Percentiles rank a stretch among this genome's conserved stretches.
These are phyloP conservation scores for Drosophila hydei DNA, from an alignment of 1,140 invertebrate genomes.

Conservation along the genomic window DNA sequence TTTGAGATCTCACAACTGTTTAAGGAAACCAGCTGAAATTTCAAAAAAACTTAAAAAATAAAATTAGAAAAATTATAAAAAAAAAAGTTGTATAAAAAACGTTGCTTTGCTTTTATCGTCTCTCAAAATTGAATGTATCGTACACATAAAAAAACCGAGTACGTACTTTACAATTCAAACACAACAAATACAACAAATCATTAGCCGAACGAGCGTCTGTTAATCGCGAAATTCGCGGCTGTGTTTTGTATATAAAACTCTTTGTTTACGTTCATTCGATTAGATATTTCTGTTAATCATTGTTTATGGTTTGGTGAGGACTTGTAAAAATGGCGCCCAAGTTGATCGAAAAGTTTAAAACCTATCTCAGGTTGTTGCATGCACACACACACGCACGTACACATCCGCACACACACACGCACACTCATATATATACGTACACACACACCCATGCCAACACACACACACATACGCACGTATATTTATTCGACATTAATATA, in stretches of 20 bases:
- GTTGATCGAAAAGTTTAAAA: constrained; percentile 46
- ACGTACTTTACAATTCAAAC: constrained; percentile 44
- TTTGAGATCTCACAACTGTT: not conserved
- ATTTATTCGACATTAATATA: not conserved
- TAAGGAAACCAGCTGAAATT: not conserved
- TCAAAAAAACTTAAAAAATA: not conserved
- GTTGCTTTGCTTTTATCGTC: constrained; percentile 38
- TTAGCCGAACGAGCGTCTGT: constrained; percentile 14
- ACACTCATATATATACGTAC: no score
- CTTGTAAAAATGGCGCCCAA: constrained; percentile 39
- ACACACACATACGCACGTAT: not conserved
- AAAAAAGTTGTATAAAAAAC: not conserved
- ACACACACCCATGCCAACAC: not conserved
- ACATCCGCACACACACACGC: not conserved
- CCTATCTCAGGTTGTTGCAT: constrained; percentile 45
- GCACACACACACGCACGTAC: not conserved
- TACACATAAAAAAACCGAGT: constrained; percentile 51
- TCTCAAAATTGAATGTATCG: constrained; percentile 67
- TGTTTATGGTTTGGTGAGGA: constrained; percentile 23
- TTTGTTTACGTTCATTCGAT: not conserved
- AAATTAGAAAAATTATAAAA: not conserved
- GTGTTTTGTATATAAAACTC: not conserved
- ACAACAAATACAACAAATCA: constrained; percentile 23
- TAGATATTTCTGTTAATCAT: constrained; percentile 9
- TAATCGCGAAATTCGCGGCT: constrained; percentile 11